Base-by-base conservation (phyloP, 2,888 invertebrate species). In the Agonopterix heracliana region DNA sequence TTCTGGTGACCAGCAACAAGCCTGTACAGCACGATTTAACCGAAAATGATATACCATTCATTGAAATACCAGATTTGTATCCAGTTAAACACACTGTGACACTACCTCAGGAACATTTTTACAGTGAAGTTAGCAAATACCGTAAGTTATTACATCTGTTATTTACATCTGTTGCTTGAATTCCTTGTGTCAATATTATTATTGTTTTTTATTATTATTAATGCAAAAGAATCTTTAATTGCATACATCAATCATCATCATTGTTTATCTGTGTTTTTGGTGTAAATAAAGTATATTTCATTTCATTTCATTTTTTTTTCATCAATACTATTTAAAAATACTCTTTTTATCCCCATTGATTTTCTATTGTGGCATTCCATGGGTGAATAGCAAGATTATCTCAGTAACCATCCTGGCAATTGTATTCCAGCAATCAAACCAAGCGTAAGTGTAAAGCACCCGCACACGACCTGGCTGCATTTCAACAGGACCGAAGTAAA, bases 391-490 rank as follows among this genome's bases (percentile, higher is more conserved):
- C 26, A 3, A 26, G 26, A 3, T 26, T 26, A 26, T 26, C 5
- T 26, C 5, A 26, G 26, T 26, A 26, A 26, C 5, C 26, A 26
- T 3, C 26, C 26, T 26, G 2, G 26, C 26, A 26, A 26, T 26
- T 26, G n/a, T 38, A 38, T 75, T 77, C 1, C 69, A 92, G 92
- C 92, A 41, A 74, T 92, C 45, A 75, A 68, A 34, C 64, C 78
- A 38, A 78, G 65, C 44, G 75, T 89, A 0, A 71, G 61, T n/a
- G 76, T 89, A 63, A 81, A 74, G 49, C 90, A 93, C 71, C 92
- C 94, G 0, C 97, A 97, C 66, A 97, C 96, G 34, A 87, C 96
- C 14, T 91, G 96, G 73, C 76, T 94, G n/a, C 90, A 92, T 65
- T 93, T 90, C 66, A 91, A 95, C 66, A 76, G 78, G 14, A 90